phyloP scores from a whole-genome alignment of 2,113 vertebrate species.

The Siphamia tubifer region DNA sequence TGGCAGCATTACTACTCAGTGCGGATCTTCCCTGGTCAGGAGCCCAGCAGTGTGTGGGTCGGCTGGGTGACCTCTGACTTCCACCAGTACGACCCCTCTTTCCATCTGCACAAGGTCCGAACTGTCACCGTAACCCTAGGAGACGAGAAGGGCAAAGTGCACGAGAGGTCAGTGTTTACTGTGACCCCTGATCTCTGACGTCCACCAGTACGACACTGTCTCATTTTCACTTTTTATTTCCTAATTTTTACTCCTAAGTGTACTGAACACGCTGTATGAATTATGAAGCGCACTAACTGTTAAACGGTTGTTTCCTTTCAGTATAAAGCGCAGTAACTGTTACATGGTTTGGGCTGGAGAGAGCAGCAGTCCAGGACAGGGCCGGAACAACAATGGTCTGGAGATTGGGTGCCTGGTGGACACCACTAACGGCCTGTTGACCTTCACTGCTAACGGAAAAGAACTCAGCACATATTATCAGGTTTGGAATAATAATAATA shows the following conservation, averaged over 20 bases:
- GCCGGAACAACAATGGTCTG: constrained; percentile 91
- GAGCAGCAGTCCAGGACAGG: constrained; percentile 89
- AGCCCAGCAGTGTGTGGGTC: constrained; percentile 94
- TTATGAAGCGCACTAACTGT: no score
- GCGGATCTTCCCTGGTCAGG: constrained; percentile 95
- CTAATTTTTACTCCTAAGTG: no score
- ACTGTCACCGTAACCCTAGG: constrained; percentile 94
- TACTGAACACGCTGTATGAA: no score
- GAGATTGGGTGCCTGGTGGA: constrained; percentile 95
- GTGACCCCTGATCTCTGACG: neutral
- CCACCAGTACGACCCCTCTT: constrained; percentile 90
- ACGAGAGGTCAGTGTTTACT: constrained; percentile 88
- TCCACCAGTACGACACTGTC: neutral
- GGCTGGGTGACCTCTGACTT: constrained; percentile 98
- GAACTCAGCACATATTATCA: constrained; percentile 94
- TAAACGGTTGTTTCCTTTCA: no score
- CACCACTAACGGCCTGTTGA: constrained; percentile 87
- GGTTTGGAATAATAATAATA: constrained; percentile 79
- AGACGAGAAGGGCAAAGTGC: constrained; percentile 97
- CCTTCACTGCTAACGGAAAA: constrained; percentile 94
- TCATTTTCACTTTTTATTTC: neutral
- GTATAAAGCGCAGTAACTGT: constrained; percentile 97
- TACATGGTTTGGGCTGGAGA: constrained; percentile 98
- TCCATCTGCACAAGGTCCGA: constrained; percentile 90
- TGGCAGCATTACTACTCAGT: constrained; percentile 93